Evolutionary conservation across 2,797 vertebrate species (phyloP), one percentile per base, ranked within the genome.

Genomic region (Uromys caudimaculatus): DNA sequence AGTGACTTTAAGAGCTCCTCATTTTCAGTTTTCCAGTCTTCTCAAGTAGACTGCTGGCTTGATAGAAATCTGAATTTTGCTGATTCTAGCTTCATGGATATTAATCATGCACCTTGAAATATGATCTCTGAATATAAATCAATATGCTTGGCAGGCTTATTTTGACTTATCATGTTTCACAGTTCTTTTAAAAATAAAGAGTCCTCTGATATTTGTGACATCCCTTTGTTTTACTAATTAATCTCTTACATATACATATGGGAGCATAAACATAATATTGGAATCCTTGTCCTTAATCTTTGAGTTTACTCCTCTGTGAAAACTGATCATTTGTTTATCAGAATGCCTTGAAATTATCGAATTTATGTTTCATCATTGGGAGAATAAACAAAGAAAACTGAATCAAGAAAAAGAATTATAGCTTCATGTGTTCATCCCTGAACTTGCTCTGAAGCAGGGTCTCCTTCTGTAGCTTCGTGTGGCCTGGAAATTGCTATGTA

Each of bases 81-180:
- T 94, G 87, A 71, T 44, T 97, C 19, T 6, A 47, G 85, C 62
- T n/a, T 60, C 19, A 54, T 75, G 71, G 97, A 96, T 94, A 92
- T 0, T 12, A 94, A 95, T 54, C 16, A 29, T 19, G 1, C 56
- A 84, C 79, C 16, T 95, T 95, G 81, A 97, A 94, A 96, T 67
- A 69, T 90, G 10, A 69, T 35, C 47, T 79, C 41, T 96, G 90
- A 97, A 81, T 2, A 79, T 95, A 75, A 95, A 96, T 60, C 1
- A 93, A 97, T 97, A 96, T 97, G 84, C 29, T 84, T 35, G n/a
- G 13, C 5, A 79, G n/a, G 67, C 47, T 47, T 64, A 97, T 96
- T 97, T 96, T 87, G 90, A 84, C 94, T 98, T 97, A 96, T 73
- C n/a, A 77, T 0, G 92, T 92, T 97, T 97, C 86, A 96, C 83